Evolutionary conservation across 2,113 vertebrate species (phyloP), one percentile per base, ranked within the genome.

Genomic region (Bubo blakistoni): DNA sequence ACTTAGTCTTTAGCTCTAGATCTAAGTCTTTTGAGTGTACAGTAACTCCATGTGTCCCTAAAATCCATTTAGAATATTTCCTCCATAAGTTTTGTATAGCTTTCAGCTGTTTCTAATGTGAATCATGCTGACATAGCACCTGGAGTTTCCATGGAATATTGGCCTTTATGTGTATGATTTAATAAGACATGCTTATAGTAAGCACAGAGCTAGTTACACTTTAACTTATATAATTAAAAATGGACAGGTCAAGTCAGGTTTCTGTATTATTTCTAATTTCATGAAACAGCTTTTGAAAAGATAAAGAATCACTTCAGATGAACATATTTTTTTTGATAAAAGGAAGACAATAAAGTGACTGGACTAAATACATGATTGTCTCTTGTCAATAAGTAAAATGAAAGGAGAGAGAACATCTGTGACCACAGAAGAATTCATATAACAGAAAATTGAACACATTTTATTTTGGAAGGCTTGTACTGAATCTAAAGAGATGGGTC

Each of bases 321-420:
- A 77, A 51, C 42, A 8, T 40, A 27, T 65, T 95, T 94, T 94
- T 88, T 10, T 6, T 49, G 6, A 90, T 27, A 54, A 76, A 93
- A 89, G 52, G 51, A 82, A 81, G 40, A 49, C 63, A 92, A 76
- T 77, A 42, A 94, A 88, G 40, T 86, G 63, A 32, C 51, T 58
- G 78, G n/a, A 76, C 40, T 90, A 87, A 95, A 69, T 83, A 67
- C 52, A 30, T 47, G 16, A 90, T 92, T 90, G 44, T 85, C 22
- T 80, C 57, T 81, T 90, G 74, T 83, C 71, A 94, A 29, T 90
- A 95, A 88, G 42, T 70, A 79, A 95, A 93, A 92, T 81, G 49
- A 77, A 88, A 90, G 18, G 42, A 77, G 21, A 40, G 46, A 72
- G 69, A 81, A 93, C 87, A 93, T 93, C 94, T 95, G 81, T 89